Percentiles rank a stretch among this genome's conserved stretches.
phyloP scores from a whole-genome alignment of 2,888 invertebrate genomes.

The Heliconius ismenius region DNA sequence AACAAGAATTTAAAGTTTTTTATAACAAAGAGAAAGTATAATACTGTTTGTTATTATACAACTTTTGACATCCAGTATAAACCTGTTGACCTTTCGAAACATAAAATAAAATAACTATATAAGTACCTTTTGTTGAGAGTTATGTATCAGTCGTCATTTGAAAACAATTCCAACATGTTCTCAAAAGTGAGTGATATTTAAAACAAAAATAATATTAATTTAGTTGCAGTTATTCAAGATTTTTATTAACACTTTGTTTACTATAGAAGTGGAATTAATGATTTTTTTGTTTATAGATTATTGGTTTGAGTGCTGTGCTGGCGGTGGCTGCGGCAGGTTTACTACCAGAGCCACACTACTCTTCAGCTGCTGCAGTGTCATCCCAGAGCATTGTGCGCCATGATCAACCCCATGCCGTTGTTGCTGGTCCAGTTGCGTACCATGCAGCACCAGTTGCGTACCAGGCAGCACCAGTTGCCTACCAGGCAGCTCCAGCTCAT shows the following conservation, averaged over 20 bases:
- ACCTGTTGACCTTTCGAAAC: slow-evolving; percentile 31
- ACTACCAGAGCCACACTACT: slow-evolving; percentile 65
- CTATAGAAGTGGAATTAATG: background rate
- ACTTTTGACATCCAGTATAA: slow-evolving; percentile 29
- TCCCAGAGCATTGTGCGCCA: slow-evolving; percentile 67
- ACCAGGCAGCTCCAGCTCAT: slow-evolving; percentile 52
- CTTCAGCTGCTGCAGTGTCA: slow-evolving; percentile 65
- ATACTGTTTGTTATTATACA: slow-evolving; percentile 23
- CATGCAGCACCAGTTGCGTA: slow-evolving; percentile 53
- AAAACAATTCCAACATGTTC: slow-evolving; percentile 58
- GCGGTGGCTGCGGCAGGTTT: slow-evolving; percentile 70
- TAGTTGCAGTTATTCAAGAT: background rate
- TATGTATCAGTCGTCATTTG: slow-evolving; percentile 61
- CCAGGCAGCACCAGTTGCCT: slow-evolving; percentile 52
- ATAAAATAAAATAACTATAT: slow-evolving; percentile 62
- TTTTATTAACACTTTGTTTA: background rate
- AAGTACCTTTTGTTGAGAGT: slow-evolving; percentile 54
- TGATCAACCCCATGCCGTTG: slow-evolving; percentile 50
- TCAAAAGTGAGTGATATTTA: slow-evolving; percentile 62
- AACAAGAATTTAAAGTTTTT: background rate
- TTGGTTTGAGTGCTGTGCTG: slow-evolving; percentile 63
- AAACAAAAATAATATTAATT: background rate
- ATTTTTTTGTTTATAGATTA: slow-evolving; percentile 20
- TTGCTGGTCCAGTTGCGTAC: slow-evolving; percentile 48
- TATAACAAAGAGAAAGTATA: slow-evolving; percentile 12